A percentile compares a stretch with the other conserved stretches of the same genome.
These are phyloP conservation scores for Myotis myotis DNA, from an alignment of 2,797 vertebrate genomes.

Conservation along the genomic window DNA sequence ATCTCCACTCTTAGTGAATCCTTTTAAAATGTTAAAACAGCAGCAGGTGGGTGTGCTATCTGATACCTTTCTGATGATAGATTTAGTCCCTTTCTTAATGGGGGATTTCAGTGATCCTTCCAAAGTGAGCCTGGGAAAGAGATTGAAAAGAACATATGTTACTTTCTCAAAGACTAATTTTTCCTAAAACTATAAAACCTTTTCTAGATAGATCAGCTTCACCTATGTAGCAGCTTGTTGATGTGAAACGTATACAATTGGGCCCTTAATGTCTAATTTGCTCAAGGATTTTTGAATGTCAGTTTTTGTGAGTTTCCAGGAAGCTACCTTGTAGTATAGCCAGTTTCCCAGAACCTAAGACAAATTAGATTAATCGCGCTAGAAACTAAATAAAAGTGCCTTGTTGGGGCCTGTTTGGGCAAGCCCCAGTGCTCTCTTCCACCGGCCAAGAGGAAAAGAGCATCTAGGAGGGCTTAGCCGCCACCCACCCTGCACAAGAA, in stretches of 20 bases:
- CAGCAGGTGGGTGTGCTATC: background rate
- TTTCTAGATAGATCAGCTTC: conserved; percentile 29
- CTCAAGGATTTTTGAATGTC: conserved; percentile 56
- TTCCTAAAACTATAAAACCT: background rate
- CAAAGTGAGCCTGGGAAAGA: background rate
- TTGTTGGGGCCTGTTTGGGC: conserved; percentile 59
- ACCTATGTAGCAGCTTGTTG: background rate
- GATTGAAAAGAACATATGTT: background rate
- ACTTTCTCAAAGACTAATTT: background rate
- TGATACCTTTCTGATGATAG: background rate
- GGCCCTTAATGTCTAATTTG: conserved; percentile 52
- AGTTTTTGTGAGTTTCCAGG: conserved; percentile 55
- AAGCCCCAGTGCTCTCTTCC: background rate
- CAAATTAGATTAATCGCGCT: conserved; percentile 75
- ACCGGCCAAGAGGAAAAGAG: conserved; percentile 40
- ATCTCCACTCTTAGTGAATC: background rate
- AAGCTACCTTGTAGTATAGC: conserved; percentile 57
- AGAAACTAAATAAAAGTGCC: conserved; percentile 70
- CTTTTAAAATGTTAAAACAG: background rate
- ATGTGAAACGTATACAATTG: conserved; percentile 47
- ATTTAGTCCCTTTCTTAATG: background rate
- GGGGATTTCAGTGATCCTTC: background rate
- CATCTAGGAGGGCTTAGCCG: background rate
- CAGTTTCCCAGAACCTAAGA: conserved; percentile 71
- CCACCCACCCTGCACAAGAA: background rate